Evolutionary conservation across 2,797 vertebrate genomes (phyloP), one percentile per base, ranked within the genome.

Genomic region (Galaxias olidus): DNA sequence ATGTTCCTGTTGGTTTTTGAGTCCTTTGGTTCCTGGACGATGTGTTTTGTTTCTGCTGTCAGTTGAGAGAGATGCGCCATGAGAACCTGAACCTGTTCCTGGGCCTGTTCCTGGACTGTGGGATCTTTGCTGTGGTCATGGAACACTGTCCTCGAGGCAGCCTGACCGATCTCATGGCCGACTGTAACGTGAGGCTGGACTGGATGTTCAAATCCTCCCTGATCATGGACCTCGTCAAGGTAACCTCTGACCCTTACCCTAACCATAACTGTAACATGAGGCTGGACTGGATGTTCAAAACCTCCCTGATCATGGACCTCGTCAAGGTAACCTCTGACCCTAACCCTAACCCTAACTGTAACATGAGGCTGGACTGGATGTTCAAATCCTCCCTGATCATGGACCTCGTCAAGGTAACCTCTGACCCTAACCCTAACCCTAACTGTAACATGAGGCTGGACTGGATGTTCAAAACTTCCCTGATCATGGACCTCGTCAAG

Each of bases 171-270:
- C 91, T 93, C 0, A 85, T 93, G n/a, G 61, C 72, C 30, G 91
- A 93, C 49, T 71, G 78, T 52, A 90, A 93, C 67, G 91, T 93
- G 80, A 93, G 92, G 63, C 77, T 93, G 15, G 92, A 93, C 64
- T 93, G 92, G 92, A 93, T 93, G 92, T 93, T 93, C 83, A 93
- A 93, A 61, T 92, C 91, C 1, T 93, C 92, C 0, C 86, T 93
- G 15, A 82, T 93, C 43, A 72, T 93, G 10, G 92, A 93, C 17
- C n/a, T 19, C 4, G 30, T 55, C 53, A 17, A 53, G 61, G 48
- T 63, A 51, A 63, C 47, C 49, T 15, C 30, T 30, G 30, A 30
- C 30, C 30, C 30, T 6, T 6, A 6, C 2, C 30, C 30, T n/a
- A n/a, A n/a, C n/a, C n/a, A n/a, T n/a, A n/a, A n/a, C n/a, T n/a